A percentile compares a stretch with the other conserved stretches of the same genome.
These are phyloP conservation scores for Sylvia borin DNA, from an alignment of 2,797 vertebrate species.

Conservation along the genomic window DNA sequence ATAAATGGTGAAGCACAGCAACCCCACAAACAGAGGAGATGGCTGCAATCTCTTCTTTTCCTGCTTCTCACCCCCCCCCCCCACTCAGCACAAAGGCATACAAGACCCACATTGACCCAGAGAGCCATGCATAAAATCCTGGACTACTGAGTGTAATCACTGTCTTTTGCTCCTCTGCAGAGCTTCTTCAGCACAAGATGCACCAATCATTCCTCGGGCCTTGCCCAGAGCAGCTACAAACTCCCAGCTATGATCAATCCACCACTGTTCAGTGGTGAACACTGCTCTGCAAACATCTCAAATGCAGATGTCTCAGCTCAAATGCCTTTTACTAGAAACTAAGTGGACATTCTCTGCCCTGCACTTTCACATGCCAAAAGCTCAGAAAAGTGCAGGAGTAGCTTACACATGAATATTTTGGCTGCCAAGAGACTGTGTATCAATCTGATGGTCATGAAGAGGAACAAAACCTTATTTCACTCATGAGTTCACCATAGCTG, in stretches of 20 bases:
- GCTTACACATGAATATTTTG: not conserved
- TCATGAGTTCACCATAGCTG: not conserved
- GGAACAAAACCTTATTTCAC: not conserved
- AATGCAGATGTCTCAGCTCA: not conserved
- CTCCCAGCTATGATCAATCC: not conserved
- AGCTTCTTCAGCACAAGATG: not conserved
- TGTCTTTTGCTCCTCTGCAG: not conserved
- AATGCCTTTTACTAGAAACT: not conserved
- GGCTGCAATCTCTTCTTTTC: not conserved
- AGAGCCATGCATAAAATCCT: not conserved
- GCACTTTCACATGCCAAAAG: not conserved
- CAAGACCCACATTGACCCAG: fast-evolving
- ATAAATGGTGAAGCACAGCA: not conserved
- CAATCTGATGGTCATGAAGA: not conserved
- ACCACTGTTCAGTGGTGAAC: not conserved
- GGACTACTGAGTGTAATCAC: not conserved
- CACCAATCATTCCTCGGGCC: not conserved
- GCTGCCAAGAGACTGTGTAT: not conserved
- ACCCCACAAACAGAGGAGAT: not conserved
- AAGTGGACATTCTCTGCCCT: not conserved
- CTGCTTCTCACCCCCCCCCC: not conserved
- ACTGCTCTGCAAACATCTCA: not conserved
- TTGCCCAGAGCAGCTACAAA: not conserved
- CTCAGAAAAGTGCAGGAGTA: not conserved
- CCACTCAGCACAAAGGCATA: not conserved